A percentile compares a stretch with the other conserved stretches of the same genome.
phyloP scores from a whole-genome alignment of 1,140 invertebrate genomes.

The Achatina immaculata region DNA sequence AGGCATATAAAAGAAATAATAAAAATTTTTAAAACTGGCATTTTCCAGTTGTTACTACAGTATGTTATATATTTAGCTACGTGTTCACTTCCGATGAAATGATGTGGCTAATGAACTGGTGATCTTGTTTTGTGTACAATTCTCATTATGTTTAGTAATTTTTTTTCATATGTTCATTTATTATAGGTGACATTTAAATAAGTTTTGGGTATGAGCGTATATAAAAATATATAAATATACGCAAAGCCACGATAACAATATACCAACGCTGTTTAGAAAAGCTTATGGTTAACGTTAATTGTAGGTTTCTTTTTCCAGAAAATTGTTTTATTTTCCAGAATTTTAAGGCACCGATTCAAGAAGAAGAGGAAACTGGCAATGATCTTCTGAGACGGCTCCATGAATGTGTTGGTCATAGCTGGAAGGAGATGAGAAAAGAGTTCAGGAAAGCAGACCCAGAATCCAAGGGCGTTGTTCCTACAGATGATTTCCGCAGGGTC shows the following conservation, averaged over 20 bases:
- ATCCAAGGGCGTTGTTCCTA: slow-evolving; percentile 49
- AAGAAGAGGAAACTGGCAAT: slow-evolving; percentile 47
- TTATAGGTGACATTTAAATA: too few relatives aligned
- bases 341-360: slow-evolving; percentile 46
- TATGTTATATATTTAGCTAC: too few relatives aligned
- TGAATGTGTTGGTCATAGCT: slow-evolving; percentile 58
- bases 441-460: slow-evolving; percentile 55
- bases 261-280: background rate
- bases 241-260: too few relatives aligned
- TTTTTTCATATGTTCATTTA: too few relatives aligned
- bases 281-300: background rate
- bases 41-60: too few relatives aligned
- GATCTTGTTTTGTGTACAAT: too few relatives aligned
- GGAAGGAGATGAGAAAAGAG: slow-evolving; percentile 67
- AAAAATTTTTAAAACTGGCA: too few relatives aligned
- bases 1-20: too few relatives aligned
- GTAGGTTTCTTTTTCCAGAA: background rate
- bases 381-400: slow-evolving; percentile 58
- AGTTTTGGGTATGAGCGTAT: too few relatives aligned
- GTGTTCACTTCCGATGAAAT: too few relatives aligned
- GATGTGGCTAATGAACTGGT: too few relatives aligned
- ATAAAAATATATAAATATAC: background rate
- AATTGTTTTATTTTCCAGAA: slow-evolving; percentile 29
- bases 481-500: slow-evolving; percentile 61
- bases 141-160: too few relatives aligned